A percentile compares a stretch with the other conserved stretches of the same genome.
These are phyloP conservation scores for Sapayoa aenigma DNA, from an alignment of 2,113 vertebrate species.

Conservation along the genomic window DNA sequence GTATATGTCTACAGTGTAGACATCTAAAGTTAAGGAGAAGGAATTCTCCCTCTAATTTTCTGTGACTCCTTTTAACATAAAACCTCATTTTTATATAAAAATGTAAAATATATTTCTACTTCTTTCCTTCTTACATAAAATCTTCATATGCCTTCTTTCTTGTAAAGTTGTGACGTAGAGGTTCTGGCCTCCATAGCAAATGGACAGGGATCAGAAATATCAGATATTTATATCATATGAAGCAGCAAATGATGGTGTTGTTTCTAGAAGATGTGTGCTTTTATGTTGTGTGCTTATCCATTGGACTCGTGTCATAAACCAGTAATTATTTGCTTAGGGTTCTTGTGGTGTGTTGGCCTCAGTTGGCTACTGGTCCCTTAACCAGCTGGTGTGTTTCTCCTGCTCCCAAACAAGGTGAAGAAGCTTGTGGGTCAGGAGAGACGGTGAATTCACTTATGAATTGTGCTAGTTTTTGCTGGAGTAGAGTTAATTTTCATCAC, in stretches of 20 bases:
- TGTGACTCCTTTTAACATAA: neutral
- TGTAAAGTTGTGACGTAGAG: neutral
- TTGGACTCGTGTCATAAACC: neutral
- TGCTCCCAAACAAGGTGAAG: neutral
- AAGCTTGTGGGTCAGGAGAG: neutral
- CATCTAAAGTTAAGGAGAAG: neutral
- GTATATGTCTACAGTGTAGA: neutral
- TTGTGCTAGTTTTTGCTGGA: neutral
- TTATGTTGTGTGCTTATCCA: neutral
- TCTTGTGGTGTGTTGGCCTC: neutral
- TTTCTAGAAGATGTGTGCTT: neutral
- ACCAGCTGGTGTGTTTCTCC: neutral
- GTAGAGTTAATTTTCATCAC: neutral
- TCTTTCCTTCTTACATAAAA: neutral
- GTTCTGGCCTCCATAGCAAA: neutral
- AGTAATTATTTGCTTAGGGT: neutral
- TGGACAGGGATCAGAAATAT: neutral
- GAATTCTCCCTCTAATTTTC: neutral
- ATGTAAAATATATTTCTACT: neutral
- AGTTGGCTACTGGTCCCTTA: neutral
- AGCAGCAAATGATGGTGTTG: neutral
- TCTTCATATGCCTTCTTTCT: neutral
- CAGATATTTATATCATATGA: neutral
- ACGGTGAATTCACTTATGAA: neutral
- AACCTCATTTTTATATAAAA: neutral